These are phyloP conservation scores for Orbicella faveolata DNA, from an alignment of 64 coral and sea anemone genomes.

Conservation along the genomic window DNA sequence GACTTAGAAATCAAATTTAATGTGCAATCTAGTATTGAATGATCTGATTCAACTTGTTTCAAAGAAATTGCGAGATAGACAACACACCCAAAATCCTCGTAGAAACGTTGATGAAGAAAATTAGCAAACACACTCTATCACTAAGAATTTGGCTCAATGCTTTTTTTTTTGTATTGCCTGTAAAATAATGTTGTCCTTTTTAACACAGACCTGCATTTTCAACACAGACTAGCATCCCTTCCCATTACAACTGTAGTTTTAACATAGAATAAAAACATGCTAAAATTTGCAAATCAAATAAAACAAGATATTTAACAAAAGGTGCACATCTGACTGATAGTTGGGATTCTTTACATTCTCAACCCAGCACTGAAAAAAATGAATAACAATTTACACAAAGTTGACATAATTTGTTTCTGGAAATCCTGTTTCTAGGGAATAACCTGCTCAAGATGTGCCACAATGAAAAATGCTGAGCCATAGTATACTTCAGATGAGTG, in stretches of 20 bases:
- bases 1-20: too few species aligned
- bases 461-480: background rate
- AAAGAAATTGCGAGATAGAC: too few species aligned
- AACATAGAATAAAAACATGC: background rate
- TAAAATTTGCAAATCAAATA: conserved; percentile 11
- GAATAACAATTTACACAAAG: background rate
- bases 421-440: background rate
- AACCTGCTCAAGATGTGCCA: background rate
- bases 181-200: too few species aligned
- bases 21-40: too few species aligned
- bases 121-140: too few species aligned
- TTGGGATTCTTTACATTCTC: background rate
- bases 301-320: background rate
- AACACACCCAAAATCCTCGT: too few species aligned
- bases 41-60: too few species aligned
- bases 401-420: background rate
- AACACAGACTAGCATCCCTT: background rate
- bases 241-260: background rate
- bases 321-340: background rate
- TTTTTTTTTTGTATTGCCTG: too few species aligned
- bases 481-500: background rate
- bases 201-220: too few species aligned
- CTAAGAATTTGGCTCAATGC: too few species aligned
- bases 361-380: background rate
- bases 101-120: too few species aligned